These are phyloP conservation scores for Sebastes taczanowskii DNA, from an alignment of 2,797 vertebrate species.

Conservation along the genomic window DNA sequence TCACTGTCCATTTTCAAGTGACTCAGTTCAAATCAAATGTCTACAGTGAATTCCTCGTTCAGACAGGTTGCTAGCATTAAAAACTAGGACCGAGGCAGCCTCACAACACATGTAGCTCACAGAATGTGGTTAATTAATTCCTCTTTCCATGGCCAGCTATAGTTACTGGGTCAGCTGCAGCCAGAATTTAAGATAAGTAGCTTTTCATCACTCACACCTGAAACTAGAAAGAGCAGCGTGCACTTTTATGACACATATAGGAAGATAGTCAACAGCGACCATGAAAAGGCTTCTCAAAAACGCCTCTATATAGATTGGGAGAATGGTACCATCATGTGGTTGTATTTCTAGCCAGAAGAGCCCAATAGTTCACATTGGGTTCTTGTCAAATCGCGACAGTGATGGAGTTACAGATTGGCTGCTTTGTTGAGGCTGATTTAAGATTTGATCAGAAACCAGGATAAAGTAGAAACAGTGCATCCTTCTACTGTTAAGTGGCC, in stretches of 20 bases:
- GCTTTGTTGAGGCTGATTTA: background rate
- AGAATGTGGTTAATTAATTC: conserved; percentile 20
- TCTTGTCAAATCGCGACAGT: background rate
- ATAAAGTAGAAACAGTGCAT: background rate
- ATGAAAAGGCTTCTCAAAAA: background rate
- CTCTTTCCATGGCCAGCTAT: background rate
- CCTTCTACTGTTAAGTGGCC: background rate
- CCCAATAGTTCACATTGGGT: background rate
- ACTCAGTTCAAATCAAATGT: background rate
- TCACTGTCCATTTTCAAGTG: background rate
- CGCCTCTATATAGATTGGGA: background rate
- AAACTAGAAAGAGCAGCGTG: background rate
- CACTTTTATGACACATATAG: background rate
- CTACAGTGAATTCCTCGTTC: background rate
- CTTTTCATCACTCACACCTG: background rate
- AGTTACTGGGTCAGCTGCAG: conserved; percentile 33
- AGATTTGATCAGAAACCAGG: conserved; percentile 11
- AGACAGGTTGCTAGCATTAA: background rate
- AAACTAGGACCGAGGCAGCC: conserved; percentile 12
- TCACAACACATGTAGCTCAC: background rate
- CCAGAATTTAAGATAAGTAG: background rate
- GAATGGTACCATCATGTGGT: background rate
- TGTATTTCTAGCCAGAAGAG: background rate
- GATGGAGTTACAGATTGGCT: background rate
- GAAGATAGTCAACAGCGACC: background rate